Percentiles rank a stretch among this genome's conserved stretches.
phyloP scores from a whole-genome alignment of 2,113 vertebrate genomes.

The Solea solea region DNA sequence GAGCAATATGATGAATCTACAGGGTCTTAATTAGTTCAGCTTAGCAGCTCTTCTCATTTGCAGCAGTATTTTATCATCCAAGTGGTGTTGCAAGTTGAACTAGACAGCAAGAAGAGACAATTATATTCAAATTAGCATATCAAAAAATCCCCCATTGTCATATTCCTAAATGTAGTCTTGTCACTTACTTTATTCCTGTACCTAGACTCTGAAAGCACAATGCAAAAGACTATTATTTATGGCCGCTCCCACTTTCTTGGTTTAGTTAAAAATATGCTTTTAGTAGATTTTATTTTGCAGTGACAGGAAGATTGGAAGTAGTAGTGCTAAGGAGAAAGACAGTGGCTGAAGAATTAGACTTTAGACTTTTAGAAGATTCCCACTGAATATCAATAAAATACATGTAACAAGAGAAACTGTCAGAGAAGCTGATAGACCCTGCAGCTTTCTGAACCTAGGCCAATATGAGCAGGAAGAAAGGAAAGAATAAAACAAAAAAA shows the following conservation, averaged over 20 bases:
- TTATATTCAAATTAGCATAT: conserved; percentile 38
- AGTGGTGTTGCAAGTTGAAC: conserved; percentile 14
- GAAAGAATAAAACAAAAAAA: conserved; percentile 57
- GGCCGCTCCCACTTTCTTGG: neutral
- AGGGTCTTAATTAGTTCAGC: conserved; percentile 7
- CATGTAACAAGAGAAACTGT: conserved; percentile 34
- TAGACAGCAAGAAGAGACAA: conserved; percentile 7
- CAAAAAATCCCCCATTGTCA: conserved; percentile 12
- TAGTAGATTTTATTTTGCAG: conserved; percentile 15
- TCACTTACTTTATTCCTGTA: conserved; percentile 17
- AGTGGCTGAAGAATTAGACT: too few relatives aligned
- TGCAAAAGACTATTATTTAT: conserved; percentile 8
- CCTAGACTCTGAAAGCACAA: conserved; percentile 14
- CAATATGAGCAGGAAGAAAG: conserved; percentile 36
- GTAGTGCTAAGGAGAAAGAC: conserved; percentile 1
- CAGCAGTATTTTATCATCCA: conserved; percentile 7
- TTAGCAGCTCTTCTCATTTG: neutral
- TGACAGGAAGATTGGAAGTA: conserved; percentile 19
- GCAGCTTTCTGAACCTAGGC: conserved; percentile 42
- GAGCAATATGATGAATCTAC: neutral
- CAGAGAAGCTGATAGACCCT: conserved; percentile 39
- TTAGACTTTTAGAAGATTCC: neutral
- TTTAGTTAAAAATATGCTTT: neutral
- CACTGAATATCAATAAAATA: conserved; percentile 49
- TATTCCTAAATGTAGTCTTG: conserved; percentile 5